phyloP scores from a whole-genome alignment of 2,888 invertebrate genomes.

The Drosophila suboccidentalis region DNA sequence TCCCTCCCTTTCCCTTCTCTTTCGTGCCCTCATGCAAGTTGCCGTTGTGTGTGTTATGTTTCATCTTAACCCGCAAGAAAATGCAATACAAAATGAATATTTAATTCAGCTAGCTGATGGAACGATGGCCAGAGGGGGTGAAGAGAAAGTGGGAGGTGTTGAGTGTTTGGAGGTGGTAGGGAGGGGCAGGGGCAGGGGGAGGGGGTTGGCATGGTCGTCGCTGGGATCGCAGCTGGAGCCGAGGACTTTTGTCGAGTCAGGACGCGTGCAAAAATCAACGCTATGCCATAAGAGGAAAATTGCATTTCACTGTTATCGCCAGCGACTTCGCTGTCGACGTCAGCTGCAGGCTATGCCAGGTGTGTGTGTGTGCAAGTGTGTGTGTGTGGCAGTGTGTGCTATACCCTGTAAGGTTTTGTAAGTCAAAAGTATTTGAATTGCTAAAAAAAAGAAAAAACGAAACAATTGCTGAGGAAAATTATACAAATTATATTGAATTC shows the following conservation, averaged over 20 bases:
- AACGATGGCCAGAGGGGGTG: not conserved
- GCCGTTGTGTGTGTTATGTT: not conserved
- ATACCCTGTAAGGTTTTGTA: slow-evolving; percentile 1
- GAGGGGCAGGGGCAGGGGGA: not conserved
- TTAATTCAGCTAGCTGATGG: slow-evolving; percentile 54
- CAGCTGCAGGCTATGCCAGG: slow-evolving; percentile 11
- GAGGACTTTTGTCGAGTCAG: slow-evolving; percentile 46
- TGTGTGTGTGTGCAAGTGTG: slow-evolving; percentile 11
- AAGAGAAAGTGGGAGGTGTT: not conserved
- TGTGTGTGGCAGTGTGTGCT: not conserved
- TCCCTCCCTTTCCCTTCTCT: not conserved
- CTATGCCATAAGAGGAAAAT: slow-evolving; percentile 72
- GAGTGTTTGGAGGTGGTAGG: not conserved
- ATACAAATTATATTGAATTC: too few species aligned
- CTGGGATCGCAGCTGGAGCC: slow-evolving; percentile 12
- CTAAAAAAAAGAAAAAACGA: too few species aligned
- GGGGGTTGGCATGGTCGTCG: not conserved
- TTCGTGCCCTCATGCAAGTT: slow-evolving; percentile 20
- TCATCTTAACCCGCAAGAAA: slow-evolving; percentile 52
- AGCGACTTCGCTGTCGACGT: slow-evolving; percentile 28
- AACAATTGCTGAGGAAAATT: too few species aligned
- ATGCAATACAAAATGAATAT: slow-evolving; percentile 80
- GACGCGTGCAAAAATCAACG: slow-evolving; percentile 72
- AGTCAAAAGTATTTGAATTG: not conserved
- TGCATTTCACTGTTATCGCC: slow-evolving; percentile 72